Percentiles rank a stretch among this genome's conserved stretches.
These are phyloP conservation scores for Cyprinodon brontotheroides DNA, from an alignment of 2,113 vertebrate genomes.

Conservation along the genomic window DNA sequence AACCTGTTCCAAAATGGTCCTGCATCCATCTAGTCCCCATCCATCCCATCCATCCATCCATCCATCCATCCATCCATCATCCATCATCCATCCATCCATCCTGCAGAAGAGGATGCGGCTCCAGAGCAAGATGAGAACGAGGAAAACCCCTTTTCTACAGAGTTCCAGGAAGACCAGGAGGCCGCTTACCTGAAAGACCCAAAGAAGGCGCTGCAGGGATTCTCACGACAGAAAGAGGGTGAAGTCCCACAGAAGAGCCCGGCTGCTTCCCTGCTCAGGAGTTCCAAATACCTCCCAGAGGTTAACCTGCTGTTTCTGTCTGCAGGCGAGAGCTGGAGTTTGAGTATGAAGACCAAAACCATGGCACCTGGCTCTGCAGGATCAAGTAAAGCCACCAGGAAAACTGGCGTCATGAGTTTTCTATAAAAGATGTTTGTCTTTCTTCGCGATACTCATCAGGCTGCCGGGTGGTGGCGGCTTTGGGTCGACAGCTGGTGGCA, in stretches of 20 bases:
- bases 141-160: slow-evolving; percentile 95
- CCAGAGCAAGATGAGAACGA: slow-evolving; percentile 92
- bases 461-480: slow-evolving; percentile 90
- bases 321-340: slow-evolving; percentile 94
- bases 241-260: not conserved
- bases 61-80: not conserved
- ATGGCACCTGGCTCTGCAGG: slow-evolving; percentile 93
- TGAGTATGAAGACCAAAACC: slow-evolving; percentile 93
- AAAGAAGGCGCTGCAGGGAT: slow-evolving; percentile 95
- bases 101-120: slow-evolving; percentile 85
- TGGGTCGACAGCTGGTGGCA: slow-evolving; percentile 91
- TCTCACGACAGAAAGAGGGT: slow-evolving; percentile 99
- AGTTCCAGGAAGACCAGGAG: slow-evolving; percentile 95
- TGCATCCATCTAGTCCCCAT: not conserved
- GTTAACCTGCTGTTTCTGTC: not conserved
- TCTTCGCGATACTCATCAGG: slow-evolving; percentile 63
- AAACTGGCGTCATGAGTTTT: not conserved
- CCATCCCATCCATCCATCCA: not conserved
- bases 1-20: not conserved
- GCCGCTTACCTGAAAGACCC: slow-evolving; percentile 96
- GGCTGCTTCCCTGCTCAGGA: too few species aligned
- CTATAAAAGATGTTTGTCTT: not conserved
- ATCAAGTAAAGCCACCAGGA: slow-evolving; percentile 84
- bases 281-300: too few species aligned
- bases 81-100: not conserved